phyloP scores from a whole-genome alignment of 2,888 invertebrate genomes.

The Chironomus tentans region DNA sequence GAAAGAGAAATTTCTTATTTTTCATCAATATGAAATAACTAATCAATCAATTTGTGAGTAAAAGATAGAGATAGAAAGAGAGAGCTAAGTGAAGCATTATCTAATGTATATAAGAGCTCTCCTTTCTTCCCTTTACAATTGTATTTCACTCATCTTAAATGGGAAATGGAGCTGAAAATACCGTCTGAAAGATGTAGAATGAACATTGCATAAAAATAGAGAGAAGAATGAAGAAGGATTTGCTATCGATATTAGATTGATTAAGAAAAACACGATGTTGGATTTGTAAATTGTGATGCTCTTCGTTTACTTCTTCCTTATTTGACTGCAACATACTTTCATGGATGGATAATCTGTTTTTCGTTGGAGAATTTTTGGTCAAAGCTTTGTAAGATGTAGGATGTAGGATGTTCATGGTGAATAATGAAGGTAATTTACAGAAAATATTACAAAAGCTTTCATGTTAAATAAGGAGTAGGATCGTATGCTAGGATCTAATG shows the following conservation, averaged over 20 bases:
- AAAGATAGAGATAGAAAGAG: not conserved
- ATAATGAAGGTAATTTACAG: no score
- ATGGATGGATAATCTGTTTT: not conserved
- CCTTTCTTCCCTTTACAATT: not conserved
- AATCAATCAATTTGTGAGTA: slow-evolving; percentile 21
- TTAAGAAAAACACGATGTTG: slow-evolving; percentile 5
- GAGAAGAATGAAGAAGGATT: slow-evolving; percentile 1
- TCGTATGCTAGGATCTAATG: no score
- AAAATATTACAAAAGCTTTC: no score
- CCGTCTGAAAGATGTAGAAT: not conserved
- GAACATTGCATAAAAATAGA: not conserved
- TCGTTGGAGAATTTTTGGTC: no score
- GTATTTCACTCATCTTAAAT: not conserved
- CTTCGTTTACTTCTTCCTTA: not conserved
- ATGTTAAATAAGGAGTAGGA: no score
- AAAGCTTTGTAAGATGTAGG: no score
- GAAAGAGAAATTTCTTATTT: not conserved
- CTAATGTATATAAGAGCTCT: not conserved
- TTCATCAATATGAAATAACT: not conserved
- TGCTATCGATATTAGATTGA: slow-evolving; percentile 18
- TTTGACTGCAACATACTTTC: not conserved
- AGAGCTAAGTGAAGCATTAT: not conserved
- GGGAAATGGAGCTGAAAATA: slow-evolving; percentile 13
- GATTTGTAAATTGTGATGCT: not conserved
- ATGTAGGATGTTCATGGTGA: no score